Conservation (phyloP, 1,140 invertebrate species). For the Euglossa dilemma region DNA sequence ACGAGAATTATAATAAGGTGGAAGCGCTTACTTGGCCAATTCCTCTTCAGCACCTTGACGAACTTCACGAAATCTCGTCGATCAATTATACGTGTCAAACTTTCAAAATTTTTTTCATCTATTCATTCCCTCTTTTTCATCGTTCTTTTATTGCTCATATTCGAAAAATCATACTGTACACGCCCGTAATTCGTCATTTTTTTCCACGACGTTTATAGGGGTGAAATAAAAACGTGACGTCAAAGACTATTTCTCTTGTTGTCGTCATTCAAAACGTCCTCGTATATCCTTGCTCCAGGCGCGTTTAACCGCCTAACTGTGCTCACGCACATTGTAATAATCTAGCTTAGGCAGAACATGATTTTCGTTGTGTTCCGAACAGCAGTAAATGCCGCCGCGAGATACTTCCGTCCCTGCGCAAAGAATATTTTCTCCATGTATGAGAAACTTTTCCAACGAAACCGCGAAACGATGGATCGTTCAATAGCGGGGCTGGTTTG, state of each 20-base stretch:
- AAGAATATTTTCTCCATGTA: conserved; percentile 11
- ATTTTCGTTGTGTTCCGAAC: conserved; percentile 7
- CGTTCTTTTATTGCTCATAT: not conserved
- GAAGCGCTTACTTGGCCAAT: not conserved
- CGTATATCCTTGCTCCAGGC: not conserved
- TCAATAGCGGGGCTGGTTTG: not conserved
- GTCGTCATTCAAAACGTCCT: not conserved
- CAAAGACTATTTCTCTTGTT: not conserved
- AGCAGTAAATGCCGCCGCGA: not conserved
- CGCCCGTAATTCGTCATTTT: too few relatives aligned
- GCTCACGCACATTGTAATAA: conserved; percentile 27
- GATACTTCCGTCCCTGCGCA: not conserved
- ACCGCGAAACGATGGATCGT: conserved; percentile 34
- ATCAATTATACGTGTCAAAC: not conserved
- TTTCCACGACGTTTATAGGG: not conserved
- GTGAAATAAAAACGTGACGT: not conserved
- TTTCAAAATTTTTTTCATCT: not conserved
- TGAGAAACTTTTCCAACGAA: not conserved
- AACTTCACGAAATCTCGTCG: not conserved
- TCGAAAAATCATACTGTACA: too few relatives aligned
- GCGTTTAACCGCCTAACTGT: not conserved
- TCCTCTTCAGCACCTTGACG: not conserved
- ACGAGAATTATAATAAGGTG: conserved; percentile 8
- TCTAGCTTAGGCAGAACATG: not conserved
- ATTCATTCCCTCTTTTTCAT: not conserved